These are phyloP conservation scores for Scaeva pyrastri DNA, from an alignment of 2,888 invertebrate species.

Conservation along the genomic window DNA sequence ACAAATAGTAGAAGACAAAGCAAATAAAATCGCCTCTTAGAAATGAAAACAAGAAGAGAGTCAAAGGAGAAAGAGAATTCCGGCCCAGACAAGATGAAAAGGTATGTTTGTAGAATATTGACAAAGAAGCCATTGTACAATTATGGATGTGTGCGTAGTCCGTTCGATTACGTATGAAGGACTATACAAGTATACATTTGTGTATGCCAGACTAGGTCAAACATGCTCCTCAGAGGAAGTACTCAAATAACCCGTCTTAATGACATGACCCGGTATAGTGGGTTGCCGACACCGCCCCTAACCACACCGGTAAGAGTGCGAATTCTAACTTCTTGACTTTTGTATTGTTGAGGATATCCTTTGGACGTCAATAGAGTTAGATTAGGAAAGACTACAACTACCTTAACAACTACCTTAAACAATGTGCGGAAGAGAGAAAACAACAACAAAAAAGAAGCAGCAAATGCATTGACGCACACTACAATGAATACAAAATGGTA, in stretches of 20 bases:
- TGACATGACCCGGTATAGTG: conserved; percentile 1
- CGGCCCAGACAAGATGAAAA: conserved; percentile 30
- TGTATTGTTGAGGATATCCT: conserved; percentile 24
- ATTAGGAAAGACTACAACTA: conserved; percentile 20
- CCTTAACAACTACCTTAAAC: too few species aligned
- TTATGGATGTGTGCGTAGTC: conserved; percentile 24
- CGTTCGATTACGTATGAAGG: conserved; percentile 57
- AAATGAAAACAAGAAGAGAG: conserved; percentile 14
- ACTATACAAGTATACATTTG: conserved; percentile 47
- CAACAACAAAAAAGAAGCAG: neutral
- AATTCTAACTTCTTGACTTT: conserved; percentile 25
- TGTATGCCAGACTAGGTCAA: conserved; percentile 71
- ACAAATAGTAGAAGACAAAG: conserved; percentile 40
- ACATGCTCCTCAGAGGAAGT: conserved; percentile 64
- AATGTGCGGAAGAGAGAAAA: conserved; percentile 34
- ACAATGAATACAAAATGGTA: conserved; percentile 42
- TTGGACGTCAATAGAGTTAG: conserved; percentile 1
- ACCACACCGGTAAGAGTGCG: conserved; percentile 1
- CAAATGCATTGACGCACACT: conserved; percentile 46
- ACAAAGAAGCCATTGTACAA: too few species aligned
- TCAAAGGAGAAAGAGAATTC: conserved; percentile 26
- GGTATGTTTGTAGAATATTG: neutral
- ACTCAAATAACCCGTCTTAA: conserved; percentile 19
- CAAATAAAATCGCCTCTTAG: conserved; percentile 32
- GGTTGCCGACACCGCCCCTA: conserved; percentile 4